Base-by-base conservation (phyloP, 2,113 vertebrate genomes). In the Fregetta grallaria region DNA sequence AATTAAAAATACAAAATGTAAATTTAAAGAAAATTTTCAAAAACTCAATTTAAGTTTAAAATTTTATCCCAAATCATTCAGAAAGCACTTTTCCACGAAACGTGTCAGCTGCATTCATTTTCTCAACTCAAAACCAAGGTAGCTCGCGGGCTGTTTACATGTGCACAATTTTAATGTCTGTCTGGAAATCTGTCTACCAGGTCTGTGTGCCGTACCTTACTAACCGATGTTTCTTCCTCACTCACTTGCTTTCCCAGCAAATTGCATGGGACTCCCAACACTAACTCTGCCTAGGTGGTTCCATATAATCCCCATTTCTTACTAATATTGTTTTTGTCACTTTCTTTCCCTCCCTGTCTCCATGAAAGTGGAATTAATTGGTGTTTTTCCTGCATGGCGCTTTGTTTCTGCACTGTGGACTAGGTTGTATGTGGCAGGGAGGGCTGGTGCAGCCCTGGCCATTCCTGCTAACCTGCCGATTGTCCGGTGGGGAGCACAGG, bases 341-440 rank as follows among this genome's bases (percentile, higher is more conserved):
- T 96, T 95, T 86, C 89, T 96, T 78, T 97, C 79, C 91, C 83
- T 96, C 50, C 75, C 7, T 86, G 90, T 92, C 73, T 95, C 86
- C 59, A 27, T 88, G 89, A 36, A 88, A 93, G 94, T 94, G 91
- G 86, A 96, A 76, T 96, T 95, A 87, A 88, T 94, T 67, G 79
- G 50, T 95, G 90, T 95, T 96, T 96, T 95, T 70, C 77, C 95
- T 72, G 91, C 95, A 89, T 97, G 97, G 92, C 36, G 26, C 96
- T 97, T 95, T 97, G 92, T 97, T 79, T 95, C 96, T 82, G 75
- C 95, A 32, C 92, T 90, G 81, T 94, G 94, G 86, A 96, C 75
- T 96, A 89, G 93, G 87, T 40, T 97, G 90, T 96, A 92, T 97
- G 90, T 97, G 91, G 87, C 96, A 95, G 97, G 95, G 81, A 72